phyloP scores from a whole-genome alignment of 2,113 vertebrate species.

The Actenoides hombroni region DNA sequence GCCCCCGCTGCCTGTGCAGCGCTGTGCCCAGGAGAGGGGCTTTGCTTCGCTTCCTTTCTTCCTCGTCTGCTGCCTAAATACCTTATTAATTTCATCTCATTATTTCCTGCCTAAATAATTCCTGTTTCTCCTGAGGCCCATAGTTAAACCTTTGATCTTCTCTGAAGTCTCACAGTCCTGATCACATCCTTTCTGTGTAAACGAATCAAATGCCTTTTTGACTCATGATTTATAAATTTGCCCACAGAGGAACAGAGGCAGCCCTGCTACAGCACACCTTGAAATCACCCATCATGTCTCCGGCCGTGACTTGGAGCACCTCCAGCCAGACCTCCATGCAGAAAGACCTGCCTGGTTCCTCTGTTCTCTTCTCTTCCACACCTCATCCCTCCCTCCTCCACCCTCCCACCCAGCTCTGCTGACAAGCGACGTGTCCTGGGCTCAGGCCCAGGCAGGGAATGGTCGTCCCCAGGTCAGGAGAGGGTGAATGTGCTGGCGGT shows the following conservation, averaged over 20 bases:
- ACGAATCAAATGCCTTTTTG: conserved; percentile 40
- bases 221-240: conserved; percentile 17
- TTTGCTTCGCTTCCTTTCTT: not conserved
- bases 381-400: not conserved
- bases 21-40: not conserved
- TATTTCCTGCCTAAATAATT: conserved; percentile 63
- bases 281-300: not conserved
- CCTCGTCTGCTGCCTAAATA: not conserved
- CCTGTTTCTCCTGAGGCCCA: not conserved
- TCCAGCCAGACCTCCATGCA: rapidly evolving
- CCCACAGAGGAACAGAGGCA: not conserved
- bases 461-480: conserved; percentile 38
- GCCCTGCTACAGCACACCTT: rapidly evolving
- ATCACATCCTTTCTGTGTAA: conserved; percentile 30
- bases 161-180: conserved; percentile 41
- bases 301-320: not conserved
- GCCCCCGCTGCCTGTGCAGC: rapidly evolving
- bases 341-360: not conserved
- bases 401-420: not conserved
- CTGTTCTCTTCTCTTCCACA: not conserved
- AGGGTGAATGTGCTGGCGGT: conserved; percentile 14
- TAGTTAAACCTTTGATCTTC: conserved; percentile 66
- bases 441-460: not conserved
- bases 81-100: conserved; percentile 61
- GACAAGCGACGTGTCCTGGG: not conserved